Conservation (phyloP, 2,797 vertebrate genomes). For the Myotis daubentonii region DNA sequence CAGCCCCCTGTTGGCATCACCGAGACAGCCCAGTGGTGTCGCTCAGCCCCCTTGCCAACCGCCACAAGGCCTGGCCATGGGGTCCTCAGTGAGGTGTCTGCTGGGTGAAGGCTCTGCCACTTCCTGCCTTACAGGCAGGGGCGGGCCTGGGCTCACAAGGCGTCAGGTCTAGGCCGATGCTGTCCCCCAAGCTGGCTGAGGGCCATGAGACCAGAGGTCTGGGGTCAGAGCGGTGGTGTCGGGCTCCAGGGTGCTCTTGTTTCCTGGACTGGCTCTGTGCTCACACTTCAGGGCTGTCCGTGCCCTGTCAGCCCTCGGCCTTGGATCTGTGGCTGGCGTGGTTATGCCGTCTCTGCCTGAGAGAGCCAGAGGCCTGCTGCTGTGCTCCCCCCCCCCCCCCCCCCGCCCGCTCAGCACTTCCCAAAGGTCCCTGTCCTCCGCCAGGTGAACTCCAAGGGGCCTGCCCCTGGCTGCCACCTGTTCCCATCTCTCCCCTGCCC, state of each 20-base stretch:
- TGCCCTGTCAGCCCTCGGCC: background rate
- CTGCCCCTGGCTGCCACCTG: background rate
- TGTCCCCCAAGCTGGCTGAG: background rate
- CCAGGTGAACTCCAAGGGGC: background rate
- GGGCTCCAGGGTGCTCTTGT: background rate
- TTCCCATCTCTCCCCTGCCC: background rate
- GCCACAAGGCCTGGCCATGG: no score
- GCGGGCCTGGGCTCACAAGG: background rate
- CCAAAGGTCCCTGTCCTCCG: background rate
- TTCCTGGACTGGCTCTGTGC: background rate
- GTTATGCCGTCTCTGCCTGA: background rate
- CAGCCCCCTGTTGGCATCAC: background rate
- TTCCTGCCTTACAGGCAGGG: background rate
- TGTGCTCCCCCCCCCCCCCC: no score
- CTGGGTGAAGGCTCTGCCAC: background rate
- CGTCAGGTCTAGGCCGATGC: background rate
- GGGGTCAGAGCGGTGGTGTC: background rate
- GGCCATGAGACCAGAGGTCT: background rate
- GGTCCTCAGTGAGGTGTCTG: background rate
- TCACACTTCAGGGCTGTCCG: rapidly evolving
- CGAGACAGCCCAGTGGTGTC: background rate
- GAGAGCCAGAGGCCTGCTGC: background rate
- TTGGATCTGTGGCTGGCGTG: background rate
- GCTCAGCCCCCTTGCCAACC: background rate
- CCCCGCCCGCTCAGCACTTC: no score